Evolutionary conservation across 2,797 vertebrate genomes (phyloP).

Genomic region (Amniataba percoides): DNA sequence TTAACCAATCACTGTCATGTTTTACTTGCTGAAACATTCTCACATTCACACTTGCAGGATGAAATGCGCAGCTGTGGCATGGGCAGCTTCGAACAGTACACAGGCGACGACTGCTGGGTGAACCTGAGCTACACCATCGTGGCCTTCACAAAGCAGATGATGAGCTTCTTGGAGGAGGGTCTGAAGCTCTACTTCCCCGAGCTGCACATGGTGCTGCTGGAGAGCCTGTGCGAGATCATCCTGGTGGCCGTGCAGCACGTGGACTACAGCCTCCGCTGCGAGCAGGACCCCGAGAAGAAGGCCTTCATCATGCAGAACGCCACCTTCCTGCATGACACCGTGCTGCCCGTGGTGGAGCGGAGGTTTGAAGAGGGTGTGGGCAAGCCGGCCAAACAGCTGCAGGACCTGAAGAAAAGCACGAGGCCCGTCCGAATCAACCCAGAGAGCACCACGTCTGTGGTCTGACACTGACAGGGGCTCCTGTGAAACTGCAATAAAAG

Average conservation of each 20-base stretch:
- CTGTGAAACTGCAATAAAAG: conserved; percentile 62
- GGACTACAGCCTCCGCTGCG: conserved; percentile 97
- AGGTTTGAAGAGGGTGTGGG: conserved; percentile 96
- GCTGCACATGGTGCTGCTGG: conserved; percentile 97
- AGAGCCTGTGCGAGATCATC: conserved; percentile 96
- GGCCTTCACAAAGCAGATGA: conserved; percentile 99
- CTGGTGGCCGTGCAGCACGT: conserved; percentile 97
- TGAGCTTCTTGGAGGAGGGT: conserved; percentile 97
- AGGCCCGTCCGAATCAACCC: conserved; percentile 92
- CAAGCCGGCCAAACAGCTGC: conserved; percentile 97
- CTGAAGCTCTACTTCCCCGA: conserved; percentile 97
- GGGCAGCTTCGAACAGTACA: conserved; percentile 92
- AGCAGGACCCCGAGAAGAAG: conserved; percentile 97
- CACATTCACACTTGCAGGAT: conserved; percentile 76
- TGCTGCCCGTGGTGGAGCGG: conserved; percentile 95
- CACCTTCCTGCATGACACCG: conserved; percentile 95
- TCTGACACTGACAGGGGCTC: conserved; percentile 77
- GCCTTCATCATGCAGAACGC: conserved; percentile 94
- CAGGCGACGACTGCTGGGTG: conserved; percentile 98
- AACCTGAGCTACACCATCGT: conserved; percentile 98
- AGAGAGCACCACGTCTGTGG: conserved; percentile 95
- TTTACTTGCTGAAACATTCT: background rate
- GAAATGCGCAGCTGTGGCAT: conserved; percentile 95
- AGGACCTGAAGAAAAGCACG: conserved; percentile 94
- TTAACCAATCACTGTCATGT: background rate